Percentiles rank a stretch among this genome's conserved stretches.
Evolutionary conservation across 2,797 vertebrate genomes (phyloP).

Genomic region (Eulemur coronatus): DNA sequence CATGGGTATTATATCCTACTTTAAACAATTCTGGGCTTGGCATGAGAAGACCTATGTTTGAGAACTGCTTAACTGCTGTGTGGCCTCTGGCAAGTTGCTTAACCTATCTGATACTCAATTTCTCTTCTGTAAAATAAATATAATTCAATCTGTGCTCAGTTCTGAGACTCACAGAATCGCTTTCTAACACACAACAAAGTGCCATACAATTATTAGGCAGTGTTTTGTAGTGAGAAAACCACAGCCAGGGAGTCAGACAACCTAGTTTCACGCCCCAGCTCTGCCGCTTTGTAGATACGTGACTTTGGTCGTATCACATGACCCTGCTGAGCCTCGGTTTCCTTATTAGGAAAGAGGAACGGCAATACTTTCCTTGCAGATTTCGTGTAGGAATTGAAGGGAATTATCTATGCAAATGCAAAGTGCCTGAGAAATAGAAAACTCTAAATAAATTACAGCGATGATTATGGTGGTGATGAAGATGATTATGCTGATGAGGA

Average conservation of each 20-base stretch:
- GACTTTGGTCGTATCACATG: neutral
- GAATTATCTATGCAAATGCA: neutral
- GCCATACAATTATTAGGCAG: neutral
- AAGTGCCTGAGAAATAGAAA: neutral
- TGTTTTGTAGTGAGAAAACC: neutral
- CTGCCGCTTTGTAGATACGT: neutral
- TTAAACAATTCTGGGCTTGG: neutral
- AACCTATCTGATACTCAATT: neutral
- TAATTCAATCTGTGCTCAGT: neutral
- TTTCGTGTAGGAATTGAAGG: neutral
- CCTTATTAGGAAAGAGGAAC: neutral
- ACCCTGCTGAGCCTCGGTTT: neutral
- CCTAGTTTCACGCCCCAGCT: neutral
- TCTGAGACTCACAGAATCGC: conserved; percentile 5
- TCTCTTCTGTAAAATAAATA: neutral
- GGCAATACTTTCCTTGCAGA: neutral
- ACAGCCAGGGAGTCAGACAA: neutral
- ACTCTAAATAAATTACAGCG: neutral
- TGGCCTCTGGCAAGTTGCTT: neutral
- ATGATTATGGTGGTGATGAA: neutral
- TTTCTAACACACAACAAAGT: neutral
- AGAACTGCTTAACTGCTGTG: neutral
- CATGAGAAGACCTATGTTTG: neutral
- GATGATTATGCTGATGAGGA: neutral
- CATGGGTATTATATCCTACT: neutral